Percentiles rank a stretch among this genome's conserved stretches.
phyloP scores from a whole-genome alignment of 2,797 vertebrate species.

The Ctenopoma kingsleyae region DNA sequence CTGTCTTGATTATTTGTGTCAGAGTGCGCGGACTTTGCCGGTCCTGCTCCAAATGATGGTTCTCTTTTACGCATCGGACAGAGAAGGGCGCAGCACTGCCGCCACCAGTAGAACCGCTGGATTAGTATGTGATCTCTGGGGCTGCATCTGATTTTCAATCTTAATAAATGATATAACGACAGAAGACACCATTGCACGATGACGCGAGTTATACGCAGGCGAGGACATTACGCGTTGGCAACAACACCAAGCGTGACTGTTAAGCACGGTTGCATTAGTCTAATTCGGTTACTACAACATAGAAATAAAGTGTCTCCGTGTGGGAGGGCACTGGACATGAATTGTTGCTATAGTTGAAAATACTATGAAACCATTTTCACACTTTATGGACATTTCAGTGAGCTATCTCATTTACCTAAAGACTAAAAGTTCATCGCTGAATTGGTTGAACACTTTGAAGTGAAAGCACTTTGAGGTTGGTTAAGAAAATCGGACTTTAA shows the following conservation, averaged over 20 bases:
- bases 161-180: constrained; percentile 2
- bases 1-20: constrained; percentile 27
- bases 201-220: constrained; percentile 59
- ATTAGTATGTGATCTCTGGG: not conserved
- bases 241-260: not conserved
- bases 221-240: not conserved
- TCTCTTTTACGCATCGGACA: constrained; percentile 37
- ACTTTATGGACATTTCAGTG: not conserved
- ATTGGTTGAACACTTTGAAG: not conserved
- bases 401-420: too few relatives aligned
- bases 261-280: not conserved
- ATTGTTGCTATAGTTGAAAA: not conserved
- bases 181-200: constrained; percentile 8
- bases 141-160: not conserved
- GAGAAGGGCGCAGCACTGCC: not conserved
- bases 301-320: too few relatives aligned
- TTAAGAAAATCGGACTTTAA: not conserved
- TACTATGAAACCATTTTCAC: not conserved
- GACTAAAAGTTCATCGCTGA: not conserved
- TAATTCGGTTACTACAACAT: not conserved
- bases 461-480: not conserved
- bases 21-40: constrained; percentile 24
- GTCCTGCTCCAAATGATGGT: not conserved
- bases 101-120: not conserved
- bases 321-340: too few relatives aligned